Base-by-base conservation (phyloP, 2,113 vertebrate genomes). In the Xiphophorus hellerii region DNA sequence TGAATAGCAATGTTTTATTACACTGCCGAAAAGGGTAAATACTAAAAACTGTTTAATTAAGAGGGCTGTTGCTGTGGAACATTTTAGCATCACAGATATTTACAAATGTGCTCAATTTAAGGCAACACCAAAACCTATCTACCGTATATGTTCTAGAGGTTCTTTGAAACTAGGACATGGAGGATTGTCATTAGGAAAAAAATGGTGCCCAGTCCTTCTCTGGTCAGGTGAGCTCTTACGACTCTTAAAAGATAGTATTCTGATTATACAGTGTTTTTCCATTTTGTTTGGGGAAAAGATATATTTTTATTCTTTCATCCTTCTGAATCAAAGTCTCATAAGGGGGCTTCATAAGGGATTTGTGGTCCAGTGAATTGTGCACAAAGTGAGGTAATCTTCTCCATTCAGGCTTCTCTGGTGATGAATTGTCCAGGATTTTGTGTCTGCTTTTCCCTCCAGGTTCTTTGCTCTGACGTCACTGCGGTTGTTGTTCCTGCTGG, bases 381-480 rank as follows among this genome's bases (percentile, higher is more conserved):
- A 20, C n/a, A 61, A 31, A 76, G 20, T 63, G 66, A 0, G 71
- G 9, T 30, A 62, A 78, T 39, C 44, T 62, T 28, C 42, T 12
- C 25, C 25, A n/a, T 67, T 66, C 28, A 39, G 22, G 15, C 51
- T n/a, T 58, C 22, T n/a, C 51, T 4, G 33, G 69, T 4, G 33
- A 71, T 71, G 0, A 22, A 6, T 44, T 15, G 39, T 73, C 15
- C 9, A 69, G 51, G 51, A 58, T 58, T 58, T 58, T 58, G 22
- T 58, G 25, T 58, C 51, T 58, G 51, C 25, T 58, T 58, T 58
- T 58, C 65, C 74, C 72, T 76, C 7, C 0, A 99, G 98, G 96
- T 97, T 97, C 84, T 96, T 98, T 76, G 97, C 96, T 28, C 82
- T 99, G 94, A 97, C 96, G 48, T 97, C 97, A 11, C 93, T 98